These are phyloP conservation scores for Zaprionus lachaisei DNA, from an alignment of 1,140 invertebrate species.

Conservation along the genomic window DNA sequence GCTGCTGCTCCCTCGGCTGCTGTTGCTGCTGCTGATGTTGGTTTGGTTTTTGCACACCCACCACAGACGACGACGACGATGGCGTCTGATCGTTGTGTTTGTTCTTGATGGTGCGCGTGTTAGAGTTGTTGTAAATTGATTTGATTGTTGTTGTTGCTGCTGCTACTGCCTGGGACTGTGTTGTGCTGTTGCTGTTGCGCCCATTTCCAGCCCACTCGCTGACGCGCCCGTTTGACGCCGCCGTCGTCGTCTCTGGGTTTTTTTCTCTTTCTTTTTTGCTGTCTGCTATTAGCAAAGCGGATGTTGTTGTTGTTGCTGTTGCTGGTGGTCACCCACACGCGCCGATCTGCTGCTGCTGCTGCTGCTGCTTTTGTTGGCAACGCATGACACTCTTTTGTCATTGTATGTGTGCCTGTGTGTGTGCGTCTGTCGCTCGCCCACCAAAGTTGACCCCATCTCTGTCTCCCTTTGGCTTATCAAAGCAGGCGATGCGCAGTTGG, in stretches of 20 bases:
- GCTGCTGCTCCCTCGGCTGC: constrained; percentile 18
- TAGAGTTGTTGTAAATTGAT: constrained; percentile 76
- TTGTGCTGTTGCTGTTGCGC: constrained; percentile 47
- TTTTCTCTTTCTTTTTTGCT: constrained; percentile 34
- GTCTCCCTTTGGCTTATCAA: constrained; percentile 54
- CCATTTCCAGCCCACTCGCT: constrained; percentile 82
- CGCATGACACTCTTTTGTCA: constrained; percentile 62
- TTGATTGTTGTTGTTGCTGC: constrained; percentile 56
- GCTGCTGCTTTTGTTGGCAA: constrained; percentile 55
- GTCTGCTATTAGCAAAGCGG: constrained; percentile 80
- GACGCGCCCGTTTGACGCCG: constrained; percentile 53
- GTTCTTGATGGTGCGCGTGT: constrained; percentile 59
- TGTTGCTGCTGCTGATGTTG: constrained; percentile 11
- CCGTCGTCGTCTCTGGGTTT: constrained; percentile 25
- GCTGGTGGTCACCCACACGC: constrained; percentile 63
- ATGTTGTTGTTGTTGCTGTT: constrained; percentile 69
- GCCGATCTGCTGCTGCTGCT: constrained; percentile 15
- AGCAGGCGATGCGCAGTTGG: constrained; percentile 8
- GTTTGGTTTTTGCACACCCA: constrained; percentile 68
- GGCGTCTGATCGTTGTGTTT: constrained; percentile 62
- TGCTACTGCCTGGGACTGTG: constrained; percentile 40
- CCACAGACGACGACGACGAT: constrained; percentile 37
- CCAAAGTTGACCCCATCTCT: constrained; percentile 57
- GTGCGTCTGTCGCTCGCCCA: constrained; percentile 53
- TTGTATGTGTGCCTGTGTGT: constrained; percentile 22